Evolutionary conservation across 2,113 vertebrate species (phyloP), one percentile per base, ranked within the genome.

Genomic region (Sclerurus mexicanus): DNA sequence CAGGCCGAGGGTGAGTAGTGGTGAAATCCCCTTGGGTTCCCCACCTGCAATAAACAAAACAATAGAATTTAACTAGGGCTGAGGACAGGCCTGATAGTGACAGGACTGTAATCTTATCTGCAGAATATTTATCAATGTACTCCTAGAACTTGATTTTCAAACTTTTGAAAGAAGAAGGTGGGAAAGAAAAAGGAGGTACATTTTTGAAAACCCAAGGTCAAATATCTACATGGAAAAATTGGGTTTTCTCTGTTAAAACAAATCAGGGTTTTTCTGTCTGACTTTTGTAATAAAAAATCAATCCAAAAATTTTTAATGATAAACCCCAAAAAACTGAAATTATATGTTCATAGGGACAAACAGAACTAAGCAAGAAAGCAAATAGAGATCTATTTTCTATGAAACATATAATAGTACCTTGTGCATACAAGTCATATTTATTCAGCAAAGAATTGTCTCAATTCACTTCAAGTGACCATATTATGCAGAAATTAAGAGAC

Each of bases 21-120:
- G 98, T 99, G 94, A 99, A 99, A 98, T 99, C 99, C 18, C 99
- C 99, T 98, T 99, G 99, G 37, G 99, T 99, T 76, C 99, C 99
- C 99, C 99, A 99, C 87, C 99, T 99, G 98, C 63, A 98, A 98
- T 4, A 85, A 91, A 93, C n/a, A 91, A 96, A 93, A 66, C 17
- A 94, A 87, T 9, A 95, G 35, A 87, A 73, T 77, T 89, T 71
- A 93, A 62, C 53, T 33, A 52, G 17, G 49, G 37, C n/a, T 69
- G 28, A 76, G 49, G 31, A 90, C 47, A 33, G 25, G 40, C 14
- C 64, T 74, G 44, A 83, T 40, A 40, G 8, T 10, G 35, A 78
- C 5, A 82, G 55, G 31, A 59, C 42, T 44, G 37, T 19, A 27
- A 90, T 44, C 6, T 69, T 66, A 55, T 40, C 18, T n/a, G 71